A percentile compares a stretch with the other conserved stretches of the same genome.
Evolutionary conservation across 2,113 vertebrate genomes (phyloP).

Genomic region (Gopherus evgoodei): DNA sequence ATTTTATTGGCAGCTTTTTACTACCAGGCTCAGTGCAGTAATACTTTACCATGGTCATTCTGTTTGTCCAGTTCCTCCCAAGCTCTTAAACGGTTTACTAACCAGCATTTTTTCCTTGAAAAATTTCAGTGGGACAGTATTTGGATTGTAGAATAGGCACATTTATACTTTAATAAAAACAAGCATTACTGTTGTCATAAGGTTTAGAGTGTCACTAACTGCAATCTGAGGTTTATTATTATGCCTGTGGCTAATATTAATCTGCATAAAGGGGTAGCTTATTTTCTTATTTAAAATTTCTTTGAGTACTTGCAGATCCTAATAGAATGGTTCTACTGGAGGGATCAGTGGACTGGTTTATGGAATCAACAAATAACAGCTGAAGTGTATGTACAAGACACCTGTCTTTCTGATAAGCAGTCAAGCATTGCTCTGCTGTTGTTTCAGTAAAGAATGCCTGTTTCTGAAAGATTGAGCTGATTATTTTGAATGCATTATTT

Average conservation of each 20-base stretch:
- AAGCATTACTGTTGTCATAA: neutral
- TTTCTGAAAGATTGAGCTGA: neutral
- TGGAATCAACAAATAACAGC: neutral
- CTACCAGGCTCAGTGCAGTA: neutral
- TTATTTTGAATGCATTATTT: conserved; percentile 27
- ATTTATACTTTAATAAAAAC: neutral
- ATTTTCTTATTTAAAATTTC: neutral
- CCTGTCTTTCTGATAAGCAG: neutral
- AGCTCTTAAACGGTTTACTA: neutral
- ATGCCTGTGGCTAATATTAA: neutral
- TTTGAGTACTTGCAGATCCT: neutral
- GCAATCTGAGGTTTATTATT: neutral
- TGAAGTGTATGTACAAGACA: neutral
- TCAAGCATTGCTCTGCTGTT: neutral
- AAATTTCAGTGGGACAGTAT: neutral
- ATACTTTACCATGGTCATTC: neutral
- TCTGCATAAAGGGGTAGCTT: neutral
- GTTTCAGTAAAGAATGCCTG: conserved; percentile 2
- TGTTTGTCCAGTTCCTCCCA: neutral
- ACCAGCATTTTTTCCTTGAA: neutral
- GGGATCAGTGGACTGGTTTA: neutral
- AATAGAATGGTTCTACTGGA: neutral
- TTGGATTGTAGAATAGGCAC: no score
- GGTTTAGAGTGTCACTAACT: neutral
- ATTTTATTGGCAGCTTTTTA: neutral